A percentile compares a stretch with the other conserved stretches of the same genome.
phyloP scores from a whole-genome alignment of 1,140 invertebrate genomes.

The Drosophila paulistorum region DNA sequence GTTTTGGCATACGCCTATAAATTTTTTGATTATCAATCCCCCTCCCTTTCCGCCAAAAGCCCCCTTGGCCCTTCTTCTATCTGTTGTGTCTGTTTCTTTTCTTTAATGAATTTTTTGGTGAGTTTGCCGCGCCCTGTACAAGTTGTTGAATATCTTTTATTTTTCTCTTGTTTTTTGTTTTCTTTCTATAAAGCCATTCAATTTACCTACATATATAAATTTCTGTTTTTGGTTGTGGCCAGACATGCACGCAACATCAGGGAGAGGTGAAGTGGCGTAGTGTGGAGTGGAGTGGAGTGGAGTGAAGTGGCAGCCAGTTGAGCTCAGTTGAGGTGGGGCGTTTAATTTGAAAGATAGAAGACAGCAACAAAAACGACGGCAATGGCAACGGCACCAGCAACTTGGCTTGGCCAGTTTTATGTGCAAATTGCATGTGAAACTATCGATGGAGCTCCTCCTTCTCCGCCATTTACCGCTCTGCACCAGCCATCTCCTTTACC shows the following conservation, averaged over 20 bases:
- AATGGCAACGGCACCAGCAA: not conserved
- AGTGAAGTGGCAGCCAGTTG: constrained; percentile 7
- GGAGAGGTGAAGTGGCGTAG: constrained; percentile 9
- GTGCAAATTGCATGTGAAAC: constrained; percentile 71
- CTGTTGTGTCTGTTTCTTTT: constrained; percentile 25
- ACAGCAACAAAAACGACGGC: not conserved
- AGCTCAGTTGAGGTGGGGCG: constrained; percentile 7
- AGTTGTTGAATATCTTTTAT: constrained; percentile 47
- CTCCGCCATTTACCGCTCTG: not conserved
- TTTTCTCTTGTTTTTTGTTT: constrained; percentile 10
- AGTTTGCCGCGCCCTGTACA: constrained; percentile 42
- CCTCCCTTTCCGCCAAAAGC: not conserved
- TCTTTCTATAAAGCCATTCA: constrained; percentile 37
- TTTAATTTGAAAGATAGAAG: constrained; percentile 12
- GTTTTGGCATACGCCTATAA: constrained; percentile 74
- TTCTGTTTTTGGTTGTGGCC: constrained; percentile 35
- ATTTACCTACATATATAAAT: constrained; percentile 16
- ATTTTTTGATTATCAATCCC: constrained; percentile 69
- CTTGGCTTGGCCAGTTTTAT: constrained; percentile 56
- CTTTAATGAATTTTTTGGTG: constrained; percentile 70
- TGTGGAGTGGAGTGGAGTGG: constrained; percentile 1
- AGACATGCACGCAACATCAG: constrained; percentile 45
- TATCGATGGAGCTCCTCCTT: constrained; percentile 11
- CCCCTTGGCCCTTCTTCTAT: not conserved
- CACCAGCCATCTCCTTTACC: no score